These are phyloP conservation scores for Parapsyche elsis DNA, from an alignment of 1,140 invertebrate genomes.

Conservation along the genomic window DNA sequence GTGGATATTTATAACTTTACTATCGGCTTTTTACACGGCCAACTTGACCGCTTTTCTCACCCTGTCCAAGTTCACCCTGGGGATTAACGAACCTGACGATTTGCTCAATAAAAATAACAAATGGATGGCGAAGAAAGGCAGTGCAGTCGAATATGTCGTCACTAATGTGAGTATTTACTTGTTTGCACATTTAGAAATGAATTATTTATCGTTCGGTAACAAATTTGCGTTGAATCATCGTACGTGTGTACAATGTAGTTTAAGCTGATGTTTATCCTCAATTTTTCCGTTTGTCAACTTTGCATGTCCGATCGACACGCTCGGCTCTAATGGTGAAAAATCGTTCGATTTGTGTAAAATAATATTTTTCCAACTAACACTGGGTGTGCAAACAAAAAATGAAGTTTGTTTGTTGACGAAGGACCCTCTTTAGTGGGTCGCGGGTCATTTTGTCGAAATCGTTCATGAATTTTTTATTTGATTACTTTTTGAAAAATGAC, in stretches of 20 bases:
- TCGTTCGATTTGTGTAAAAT: neutral
- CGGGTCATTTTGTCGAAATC: neutral
- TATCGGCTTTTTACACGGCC: constrained; percentile 92
- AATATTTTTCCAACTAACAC: neutral
- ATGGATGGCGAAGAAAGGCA: constrained; percentile 76
- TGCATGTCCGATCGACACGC: neutral
- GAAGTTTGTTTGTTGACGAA: neutral
- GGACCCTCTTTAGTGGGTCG: neutral
- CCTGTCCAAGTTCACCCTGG: constrained; percentile 82
- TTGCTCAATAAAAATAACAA: constrained; percentile 73
- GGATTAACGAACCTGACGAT: constrained; percentile 76
- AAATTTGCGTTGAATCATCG: neutral
- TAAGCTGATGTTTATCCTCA: neutral
- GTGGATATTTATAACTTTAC: constrained; percentile 90
- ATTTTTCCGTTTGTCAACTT: constrained; percentile 2
- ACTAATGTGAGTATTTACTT: constrained; percentile 66
- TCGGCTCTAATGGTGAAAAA: neutral
- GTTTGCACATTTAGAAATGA: neutral
- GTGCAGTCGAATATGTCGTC: constrained; percentile 74
- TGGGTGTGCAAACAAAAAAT: too few species aligned
- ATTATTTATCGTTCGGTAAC: neutral
- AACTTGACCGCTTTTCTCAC: constrained; percentile 91
- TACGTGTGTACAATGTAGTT: constrained; percentile 11
- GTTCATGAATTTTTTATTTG: constrained; percentile 39
- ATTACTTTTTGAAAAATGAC: constrained; percentile 48